Conservation (phyloP, 2,797 vertebrate genomes). For the Labeo calbasu region DNA sequence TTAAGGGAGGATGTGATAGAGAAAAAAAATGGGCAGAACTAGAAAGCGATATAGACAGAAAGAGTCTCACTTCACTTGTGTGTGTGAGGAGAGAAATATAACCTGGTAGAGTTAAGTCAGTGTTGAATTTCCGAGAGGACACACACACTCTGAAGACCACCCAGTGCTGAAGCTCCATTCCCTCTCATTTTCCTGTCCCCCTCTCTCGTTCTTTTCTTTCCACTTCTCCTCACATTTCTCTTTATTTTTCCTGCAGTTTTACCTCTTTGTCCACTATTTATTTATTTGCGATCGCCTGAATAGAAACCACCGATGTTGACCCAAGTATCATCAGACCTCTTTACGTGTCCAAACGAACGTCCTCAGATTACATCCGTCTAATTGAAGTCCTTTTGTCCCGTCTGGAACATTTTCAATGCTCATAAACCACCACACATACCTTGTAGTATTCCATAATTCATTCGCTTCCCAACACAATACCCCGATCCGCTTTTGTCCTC, state of each 20-base stretch:
- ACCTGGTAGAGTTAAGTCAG: conserved; percentile 50
- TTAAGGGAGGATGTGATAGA: conserved; percentile 1
- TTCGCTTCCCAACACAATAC: conserved; percentile 32
- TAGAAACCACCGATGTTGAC: conserved; percentile 5
- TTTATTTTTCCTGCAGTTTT: conserved; percentile 46
- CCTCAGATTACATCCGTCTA: conserved; percentile 28
- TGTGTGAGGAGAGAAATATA: conserved; percentile 47
- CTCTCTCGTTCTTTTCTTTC: conserved; percentile 5
- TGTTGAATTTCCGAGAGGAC: conserved; percentile 52
- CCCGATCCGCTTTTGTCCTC: conserved; percentile 36
- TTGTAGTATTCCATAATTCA: conserved; percentile 32
- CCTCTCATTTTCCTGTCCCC: conserved; percentile 25
- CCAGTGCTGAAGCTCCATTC: conserved; percentile 33
- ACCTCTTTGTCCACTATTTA: conserved; percentile 24
- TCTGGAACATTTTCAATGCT: conserved; percentile 23
- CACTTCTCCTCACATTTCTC: conserved; percentile 5
- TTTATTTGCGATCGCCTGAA: conserved; percentile 24
- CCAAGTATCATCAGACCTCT: conserved; percentile 12
- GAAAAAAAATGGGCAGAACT: conserved; percentile 17
- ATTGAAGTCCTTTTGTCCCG: conserved; percentile 16
- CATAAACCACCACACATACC: conserved; percentile 25
- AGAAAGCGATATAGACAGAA: background rate
- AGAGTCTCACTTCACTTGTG: conserved; percentile 44
- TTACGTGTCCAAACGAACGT: background rate
- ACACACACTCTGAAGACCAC: conserved; percentile 50